A percentile compares a stretch with the other conserved stretches of the same genome.
Conservation (phyloP, 2,113 vertebrate species). For the Panthera tigris region DNA sequence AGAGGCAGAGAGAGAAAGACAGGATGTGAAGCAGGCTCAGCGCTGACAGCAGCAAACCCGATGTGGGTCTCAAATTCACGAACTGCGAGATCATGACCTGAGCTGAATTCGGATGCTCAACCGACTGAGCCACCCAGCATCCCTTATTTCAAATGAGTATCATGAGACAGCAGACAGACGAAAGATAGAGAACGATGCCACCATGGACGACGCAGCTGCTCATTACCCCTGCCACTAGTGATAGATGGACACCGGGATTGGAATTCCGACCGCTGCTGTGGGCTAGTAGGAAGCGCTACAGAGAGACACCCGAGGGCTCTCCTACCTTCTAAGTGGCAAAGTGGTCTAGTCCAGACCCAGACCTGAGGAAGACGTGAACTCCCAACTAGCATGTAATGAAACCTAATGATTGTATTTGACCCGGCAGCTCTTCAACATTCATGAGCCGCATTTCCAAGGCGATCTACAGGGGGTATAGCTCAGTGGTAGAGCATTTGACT, state of each 20-base stretch:
- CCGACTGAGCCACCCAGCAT: background rate
- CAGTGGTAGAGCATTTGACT: no score
- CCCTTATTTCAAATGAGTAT: background rate
- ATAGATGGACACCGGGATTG: background rate
- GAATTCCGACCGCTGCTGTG: background rate
- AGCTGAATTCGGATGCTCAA: no score
- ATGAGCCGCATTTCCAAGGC: background rate
- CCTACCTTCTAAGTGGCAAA: background rate
- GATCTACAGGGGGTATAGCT: background rate
- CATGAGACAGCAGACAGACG: background rate
- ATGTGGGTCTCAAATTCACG: no score
- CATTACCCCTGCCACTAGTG: background rate
- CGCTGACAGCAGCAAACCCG: no score
- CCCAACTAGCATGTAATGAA: background rate
- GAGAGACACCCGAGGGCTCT: background rate
- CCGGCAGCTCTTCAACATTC: background rate
- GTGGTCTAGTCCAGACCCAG: background rate
- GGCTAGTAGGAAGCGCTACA: background rate
- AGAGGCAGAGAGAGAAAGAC: no score
- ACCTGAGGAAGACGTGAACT: background rate
- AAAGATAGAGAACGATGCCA: background rate
- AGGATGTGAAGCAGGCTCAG: no score
- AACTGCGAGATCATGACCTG: no score
- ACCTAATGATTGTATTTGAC: background rate
- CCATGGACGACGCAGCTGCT: background rate